Conservation (phyloP, 2,888 invertebrate species). For the Aromia moschata region DNA sequence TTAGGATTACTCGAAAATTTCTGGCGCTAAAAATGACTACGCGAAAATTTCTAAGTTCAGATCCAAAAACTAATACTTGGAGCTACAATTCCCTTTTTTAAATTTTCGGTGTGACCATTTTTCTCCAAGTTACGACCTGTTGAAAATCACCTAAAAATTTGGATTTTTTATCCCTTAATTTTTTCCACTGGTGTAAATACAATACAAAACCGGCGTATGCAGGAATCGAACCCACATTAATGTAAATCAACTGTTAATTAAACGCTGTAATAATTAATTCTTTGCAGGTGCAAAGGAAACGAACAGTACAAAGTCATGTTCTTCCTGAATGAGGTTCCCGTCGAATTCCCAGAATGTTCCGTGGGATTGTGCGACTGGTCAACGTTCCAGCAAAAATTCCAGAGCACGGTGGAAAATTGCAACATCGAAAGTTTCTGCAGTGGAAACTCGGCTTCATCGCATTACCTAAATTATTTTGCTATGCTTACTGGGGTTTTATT, state of each 20-base stretch:
- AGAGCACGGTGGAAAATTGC: slow-evolving; percentile 67
- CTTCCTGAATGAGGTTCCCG: slow-evolving; percentile 76
- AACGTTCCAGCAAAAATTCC: slow-evolving; percentile 70
- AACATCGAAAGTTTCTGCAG: slow-evolving; percentile 67
- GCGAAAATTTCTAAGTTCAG: too few relatives aligned
- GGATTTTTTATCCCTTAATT: too few relatives aligned
- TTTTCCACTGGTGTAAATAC: too few relatives aligned
- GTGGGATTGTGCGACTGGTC: slow-evolving; percentile 84
- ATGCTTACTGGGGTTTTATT: too few relatives aligned
- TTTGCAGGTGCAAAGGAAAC: slow-evolving; percentile 64
- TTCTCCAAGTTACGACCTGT: too few relatives aligned
- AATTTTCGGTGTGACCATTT: too few relatives aligned
- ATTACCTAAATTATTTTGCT: not conserved
- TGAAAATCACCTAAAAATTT: too few relatives aligned
- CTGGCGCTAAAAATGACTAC: too few relatives aligned
- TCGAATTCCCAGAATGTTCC: slow-evolving; percentile 71
- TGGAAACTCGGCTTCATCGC: slow-evolving; percentile 30
- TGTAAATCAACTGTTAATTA: not conserved
- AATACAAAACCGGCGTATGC: too few relatives aligned
- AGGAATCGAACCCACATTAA: not conserved
- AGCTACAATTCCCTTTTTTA: too few relatives aligned
- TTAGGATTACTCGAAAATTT: too few relatives aligned
- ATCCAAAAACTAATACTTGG: too few relatives aligned
- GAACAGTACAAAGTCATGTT: slow-evolving; percentile 72
- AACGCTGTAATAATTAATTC: not conserved